phyloP scores from a whole-genome alignment of 2,888 invertebrate genomes.

The Agonopterix heracliana region DNA sequence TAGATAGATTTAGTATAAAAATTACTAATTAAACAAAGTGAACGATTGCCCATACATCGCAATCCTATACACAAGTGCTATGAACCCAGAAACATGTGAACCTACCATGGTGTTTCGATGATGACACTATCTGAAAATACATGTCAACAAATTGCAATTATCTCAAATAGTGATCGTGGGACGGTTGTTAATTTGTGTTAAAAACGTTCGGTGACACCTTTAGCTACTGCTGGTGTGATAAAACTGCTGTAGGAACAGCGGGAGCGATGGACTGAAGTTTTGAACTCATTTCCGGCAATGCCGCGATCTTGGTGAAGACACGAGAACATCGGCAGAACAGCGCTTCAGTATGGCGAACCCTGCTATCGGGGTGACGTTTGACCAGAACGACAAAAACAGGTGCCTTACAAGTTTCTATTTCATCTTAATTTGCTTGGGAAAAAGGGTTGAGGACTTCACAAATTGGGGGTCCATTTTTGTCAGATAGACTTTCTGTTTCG shows the following conservation, averaged over 20 bases:
- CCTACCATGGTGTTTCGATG: slow-evolving; percentile 45
- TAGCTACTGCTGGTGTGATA: slow-evolving; percentile 18
- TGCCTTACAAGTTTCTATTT: slow-evolving; percentile 12
- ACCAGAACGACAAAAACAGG: slow-evolving; percentile 82
- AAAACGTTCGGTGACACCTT: slow-evolving; percentile 17
- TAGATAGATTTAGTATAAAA: slow-evolving; percentile 53
- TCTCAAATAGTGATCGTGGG: slow-evolving; percentile 31
- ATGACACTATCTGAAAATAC: slow-evolving; percentile 41
- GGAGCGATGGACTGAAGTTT: slow-evolving; percentile 38
- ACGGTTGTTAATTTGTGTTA: slow-evolving; percentile 25
- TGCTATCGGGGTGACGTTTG: slow-evolving; percentile 80
- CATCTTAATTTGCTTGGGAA: background rate
- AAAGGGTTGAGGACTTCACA: too few relatives aligned
- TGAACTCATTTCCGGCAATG: slow-evolving; percentile 52
- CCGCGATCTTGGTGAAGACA: slow-evolving; percentile 39
- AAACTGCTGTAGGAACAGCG: slow-evolving; percentile 24
- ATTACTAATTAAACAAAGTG: slow-evolving; percentile 45
- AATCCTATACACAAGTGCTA: slow-evolving; percentile 40
- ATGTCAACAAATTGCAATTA: slow-evolving; percentile 66
- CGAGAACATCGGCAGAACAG: slow-evolving; percentile 20
- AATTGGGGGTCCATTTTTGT: too few relatives aligned
- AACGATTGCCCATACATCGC: slow-evolving; percentile 41
- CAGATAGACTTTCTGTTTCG: too few relatives aligned
- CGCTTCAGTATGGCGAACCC: slow-evolving; percentile 62
- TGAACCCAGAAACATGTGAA: slow-evolving; percentile 68